Conservation (phyloP, 2,113 vertebrate species). For the Lepisosteus osseus region DNA sequence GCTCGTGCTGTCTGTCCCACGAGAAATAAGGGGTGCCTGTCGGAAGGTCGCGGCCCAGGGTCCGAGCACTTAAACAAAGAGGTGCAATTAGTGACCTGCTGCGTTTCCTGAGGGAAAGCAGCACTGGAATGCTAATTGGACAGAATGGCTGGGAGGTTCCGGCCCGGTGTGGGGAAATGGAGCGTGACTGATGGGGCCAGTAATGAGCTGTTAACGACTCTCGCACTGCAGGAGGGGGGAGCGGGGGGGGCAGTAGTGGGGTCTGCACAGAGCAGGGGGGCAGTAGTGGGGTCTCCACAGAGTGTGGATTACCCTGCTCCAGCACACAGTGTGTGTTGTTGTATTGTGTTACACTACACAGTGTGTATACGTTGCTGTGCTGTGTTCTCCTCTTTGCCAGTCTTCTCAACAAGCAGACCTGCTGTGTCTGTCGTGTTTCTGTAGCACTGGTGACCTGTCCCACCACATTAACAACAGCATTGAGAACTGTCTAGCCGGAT, state of each 20-base stretch:
- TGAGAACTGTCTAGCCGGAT: no score
- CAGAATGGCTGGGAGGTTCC: conserved; percentile 46
- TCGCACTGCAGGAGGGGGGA: not conserved
- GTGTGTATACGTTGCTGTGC: not conserved
- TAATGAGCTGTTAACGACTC: conserved; percentile 38
- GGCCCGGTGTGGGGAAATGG: conserved; percentile 50
- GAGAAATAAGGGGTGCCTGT: no score
- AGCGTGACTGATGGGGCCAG: conserved; percentile 53
- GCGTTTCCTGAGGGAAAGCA: conserved; percentile 64
- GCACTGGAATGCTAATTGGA: conserved; percentile 64
- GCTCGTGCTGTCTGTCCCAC: no score
- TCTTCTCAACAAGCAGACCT: no score
- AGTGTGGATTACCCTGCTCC: no score
- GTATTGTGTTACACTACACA: not conserved
- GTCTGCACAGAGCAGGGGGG: not conserved
- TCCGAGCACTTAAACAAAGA: no score
- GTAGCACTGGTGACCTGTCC: no score
- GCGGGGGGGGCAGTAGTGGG: not conserved
- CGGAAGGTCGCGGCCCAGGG: no score
- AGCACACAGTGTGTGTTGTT: not conserved
- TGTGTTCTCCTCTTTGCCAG: not conserved
- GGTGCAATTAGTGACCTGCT: no score
- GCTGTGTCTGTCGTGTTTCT: no score
- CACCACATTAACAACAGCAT: no score
- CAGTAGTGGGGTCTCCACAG: not conserved